Conservation (phyloP, 2,888 invertebrate species). For the Branchellion lobata region DNA sequence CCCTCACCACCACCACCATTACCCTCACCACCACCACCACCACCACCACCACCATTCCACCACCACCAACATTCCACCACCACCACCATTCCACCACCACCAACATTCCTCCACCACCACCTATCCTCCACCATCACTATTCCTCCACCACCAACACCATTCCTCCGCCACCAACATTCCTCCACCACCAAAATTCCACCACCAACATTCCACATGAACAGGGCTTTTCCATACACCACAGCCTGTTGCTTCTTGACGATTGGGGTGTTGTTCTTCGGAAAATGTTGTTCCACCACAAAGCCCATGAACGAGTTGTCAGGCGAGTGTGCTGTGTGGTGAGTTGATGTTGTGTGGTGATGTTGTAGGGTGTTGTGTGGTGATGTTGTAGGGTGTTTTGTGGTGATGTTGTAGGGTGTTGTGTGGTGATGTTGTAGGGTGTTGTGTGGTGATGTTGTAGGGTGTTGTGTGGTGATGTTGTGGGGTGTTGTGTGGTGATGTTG, state of each 20-base stretch:
- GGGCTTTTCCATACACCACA: conserved; percentile 64
- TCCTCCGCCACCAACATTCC: neutral
- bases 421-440: neutral
- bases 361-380: too few species aligned
- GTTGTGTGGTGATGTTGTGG: too few species aligned
- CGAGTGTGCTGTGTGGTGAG: conserved; percentile 62
- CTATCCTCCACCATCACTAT: neutral
- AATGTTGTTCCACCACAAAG: conserved; percentile 62
- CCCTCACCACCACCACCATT: too few species aligned
- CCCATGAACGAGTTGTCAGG: conserved; percentile 65
- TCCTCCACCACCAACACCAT: neutral
- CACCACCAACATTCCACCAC: neutral
- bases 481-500: too few species aligned
- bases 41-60: neutral
- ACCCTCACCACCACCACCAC: neutral
- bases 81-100: too few species aligned
- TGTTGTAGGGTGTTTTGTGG: neutral
- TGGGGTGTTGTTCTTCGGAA: conserved; percentile 40
- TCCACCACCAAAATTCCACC: neutral
- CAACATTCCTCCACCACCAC: too few species aligned
- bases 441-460: neutral
- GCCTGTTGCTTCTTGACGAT: conserved; percentile 55
- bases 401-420: neutral
- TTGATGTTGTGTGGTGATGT: neutral
- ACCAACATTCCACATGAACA: conserved; percentile 63